phyloP scores from a whole-genome alignment of 2,888 invertebrate genomes.

The Ophion costatus region DNA sequence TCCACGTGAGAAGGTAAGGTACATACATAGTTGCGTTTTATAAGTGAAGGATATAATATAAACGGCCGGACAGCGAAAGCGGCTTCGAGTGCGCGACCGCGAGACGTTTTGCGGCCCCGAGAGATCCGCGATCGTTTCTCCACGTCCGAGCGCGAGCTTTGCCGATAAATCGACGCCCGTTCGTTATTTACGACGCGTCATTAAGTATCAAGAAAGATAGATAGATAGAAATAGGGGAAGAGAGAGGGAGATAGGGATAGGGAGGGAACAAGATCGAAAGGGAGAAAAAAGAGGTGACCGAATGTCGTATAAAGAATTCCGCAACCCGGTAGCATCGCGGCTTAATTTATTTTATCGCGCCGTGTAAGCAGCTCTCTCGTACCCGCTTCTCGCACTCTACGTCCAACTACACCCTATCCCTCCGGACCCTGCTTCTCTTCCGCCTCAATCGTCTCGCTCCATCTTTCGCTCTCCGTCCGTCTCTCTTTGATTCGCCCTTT shows the following conservation, averaged over 20 bases:
- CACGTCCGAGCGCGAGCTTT: conserved; percentile 65
- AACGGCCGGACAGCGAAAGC: conserved; percentile 61
- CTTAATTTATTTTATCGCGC: conserved; percentile 82
- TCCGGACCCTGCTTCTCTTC: too few relatives aligned
- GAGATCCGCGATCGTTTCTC: conserved; percentile 65
- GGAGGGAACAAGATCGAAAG: conserved; percentile 1
- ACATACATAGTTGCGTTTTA: conserved; percentile 47
- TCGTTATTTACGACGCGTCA: conserved; percentile 79
- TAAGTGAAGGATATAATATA: conserved; percentile 63
- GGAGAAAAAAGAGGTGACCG: conserved; percentile 51
- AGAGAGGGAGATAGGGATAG: conserved; percentile 48
- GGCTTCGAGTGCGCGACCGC: conserved; percentile 1
- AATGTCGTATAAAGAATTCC: conserved; percentile 67
- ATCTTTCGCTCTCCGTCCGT: too few relatives aligned
- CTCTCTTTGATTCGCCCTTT: too few relatives aligned
- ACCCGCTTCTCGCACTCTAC: conserved; percentile 25
- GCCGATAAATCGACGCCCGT: conserved; percentile 75
- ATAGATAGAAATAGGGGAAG: conserved; percentile 31
- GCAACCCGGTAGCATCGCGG: conserved; percentile 79
- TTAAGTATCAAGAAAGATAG: conserved; percentile 70
- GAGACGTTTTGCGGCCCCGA: conserved; percentile 19
- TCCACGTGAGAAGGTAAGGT: not conserved
- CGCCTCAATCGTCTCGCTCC: too few relatives aligned
- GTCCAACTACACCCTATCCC: not conserved
- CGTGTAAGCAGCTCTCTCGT: conserved; percentile 33